Evolutionary conservation across 2,797 vertebrate genomes (phyloP), one percentile per base, ranked within the genome.

Genomic region (Potorous gilbertii): DNA sequence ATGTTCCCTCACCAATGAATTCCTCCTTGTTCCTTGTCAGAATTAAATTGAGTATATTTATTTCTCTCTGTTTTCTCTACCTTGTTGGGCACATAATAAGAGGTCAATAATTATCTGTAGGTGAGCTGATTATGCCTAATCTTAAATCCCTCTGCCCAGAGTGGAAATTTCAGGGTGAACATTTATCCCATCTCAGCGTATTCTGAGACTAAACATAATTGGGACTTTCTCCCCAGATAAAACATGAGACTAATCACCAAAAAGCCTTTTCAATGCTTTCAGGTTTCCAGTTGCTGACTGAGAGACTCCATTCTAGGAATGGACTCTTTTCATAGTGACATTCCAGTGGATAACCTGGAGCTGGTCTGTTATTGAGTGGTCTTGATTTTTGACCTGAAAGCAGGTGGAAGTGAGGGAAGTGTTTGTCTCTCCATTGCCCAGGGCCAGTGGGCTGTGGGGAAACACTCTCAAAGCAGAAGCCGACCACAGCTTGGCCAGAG

Each of bases 401-500:
- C 74, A 81, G 74, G 74, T 81, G 74, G 74, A 81, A 81, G 74
- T 27, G 74, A 81, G 74, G 40, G 8, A 27, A 81, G 74, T 46
- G 54, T 55, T 87, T 92, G 54, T 28, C n/a, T 31, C 55, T 54
- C 55, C 40, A 21, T 46, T 46, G 74, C 21, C 74, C 74, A 81
- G 74, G 74, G 74, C 74, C 74, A 81, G 0, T 0, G 16, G 92
- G 91, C 96, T 0, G 31, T 54, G 34, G 54, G 74, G 74, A 74
- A 62, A 90, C 54, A 46, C 94, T 93, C 50, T 56, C 93, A 96
- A 97, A 59, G 89, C 59, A 97, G 94, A 92, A 93, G 56, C 59
- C 40, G 97, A 74, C 95, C 74, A 12, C 91, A 57, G 95, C 94
- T 93, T 4, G 93, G 96, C 96, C 90, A 93, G 96, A 98, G 96